Base-by-base conservation (phyloP, 2,888 invertebrate species). In the Colostygia pectinataria region DNA sequence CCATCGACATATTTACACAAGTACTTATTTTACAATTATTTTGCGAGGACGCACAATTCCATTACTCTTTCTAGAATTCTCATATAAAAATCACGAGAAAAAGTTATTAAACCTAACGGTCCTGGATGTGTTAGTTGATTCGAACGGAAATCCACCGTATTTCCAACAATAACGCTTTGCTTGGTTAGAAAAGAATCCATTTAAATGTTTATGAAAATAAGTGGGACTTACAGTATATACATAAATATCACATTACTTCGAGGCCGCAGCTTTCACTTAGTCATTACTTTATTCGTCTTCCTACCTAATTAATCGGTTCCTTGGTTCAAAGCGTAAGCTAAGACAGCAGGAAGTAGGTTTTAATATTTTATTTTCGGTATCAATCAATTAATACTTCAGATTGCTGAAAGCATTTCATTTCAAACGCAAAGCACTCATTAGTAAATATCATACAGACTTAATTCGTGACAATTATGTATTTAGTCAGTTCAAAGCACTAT, bases 221-320 rank as follows among this genome's bases (percentile, higher is more conserved):
- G 80, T 87, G 80, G 83, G 86, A 87, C 90, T 90, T 88, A 90
- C 87, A 88, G 84, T 88, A 89, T 90, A 87, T 90, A 90, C 90
- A 90, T 89, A 90, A 89, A 90, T 90, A 90, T 90, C 90, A 90
- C 90, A 90, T 86, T 86, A 89, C 85, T 87, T 89, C 87, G 89
- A 90, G 90, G 90, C 90, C 90, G 90, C 90, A 89, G 89, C 90
- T 89, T 90, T 87, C 84, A 84, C 85, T 88, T 84, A 89, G 79
- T 85, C 72, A 82, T 80, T 83, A 85, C 71, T 83, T 80, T 81
- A 74, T 77, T 81, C 77, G 71, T 86, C 82, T 80, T 81, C 82
- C 82, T 84, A 88, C 76, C 83, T 88, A 84, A 80, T 77, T 81
- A 71, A 74, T 74, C 70, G 67, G 53, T 73, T 77, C 66, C 69